phyloP scores from a whole-genome alignment of 2,797 vertebrate species.

The Halcyon chelicuti region DNA sequence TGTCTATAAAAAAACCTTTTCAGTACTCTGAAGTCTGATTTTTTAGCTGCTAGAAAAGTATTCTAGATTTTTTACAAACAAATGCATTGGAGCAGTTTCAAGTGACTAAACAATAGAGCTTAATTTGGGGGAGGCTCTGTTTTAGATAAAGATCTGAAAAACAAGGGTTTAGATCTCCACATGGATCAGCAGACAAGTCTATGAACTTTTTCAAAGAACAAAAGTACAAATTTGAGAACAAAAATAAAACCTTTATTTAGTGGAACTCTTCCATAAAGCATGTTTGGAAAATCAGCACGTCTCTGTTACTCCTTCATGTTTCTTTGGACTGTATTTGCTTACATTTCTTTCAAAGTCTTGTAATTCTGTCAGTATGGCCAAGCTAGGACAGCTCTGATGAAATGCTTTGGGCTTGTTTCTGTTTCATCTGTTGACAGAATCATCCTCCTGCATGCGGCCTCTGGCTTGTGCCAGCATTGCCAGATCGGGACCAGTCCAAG shows the following conservation, averaged over 20 bases:
- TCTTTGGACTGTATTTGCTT: background rate
- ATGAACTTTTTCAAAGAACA: background rate
- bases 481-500: rapidly evolving
- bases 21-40: background rate
- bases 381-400: background rate
- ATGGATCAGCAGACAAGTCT: background rate
- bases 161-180: background rate
- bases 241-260: background rate
- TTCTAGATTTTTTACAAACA: background rate
- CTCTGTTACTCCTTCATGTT: background rate
- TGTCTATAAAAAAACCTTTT: background rate
- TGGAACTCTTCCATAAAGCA: background rate
- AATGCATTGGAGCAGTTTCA: background rate
- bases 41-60: background rate
- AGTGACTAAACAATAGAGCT: background rate
- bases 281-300: background rate
- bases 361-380: background rate
- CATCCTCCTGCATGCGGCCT: background rate
- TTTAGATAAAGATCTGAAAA: background rate
- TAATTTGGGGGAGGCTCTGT: background rate
- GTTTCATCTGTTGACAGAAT: background rate
- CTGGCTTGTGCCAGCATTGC: background rate
- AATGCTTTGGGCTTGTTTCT: background rate
- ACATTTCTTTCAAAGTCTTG: background rate
- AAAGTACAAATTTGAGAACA: background rate